A percentile compares a stretch with the other conserved stretches of the same genome.
phyloP scores from a whole-genome alignment of 2,113 vertebrate genomes.

The Gymnocephalus cernua region DNA sequence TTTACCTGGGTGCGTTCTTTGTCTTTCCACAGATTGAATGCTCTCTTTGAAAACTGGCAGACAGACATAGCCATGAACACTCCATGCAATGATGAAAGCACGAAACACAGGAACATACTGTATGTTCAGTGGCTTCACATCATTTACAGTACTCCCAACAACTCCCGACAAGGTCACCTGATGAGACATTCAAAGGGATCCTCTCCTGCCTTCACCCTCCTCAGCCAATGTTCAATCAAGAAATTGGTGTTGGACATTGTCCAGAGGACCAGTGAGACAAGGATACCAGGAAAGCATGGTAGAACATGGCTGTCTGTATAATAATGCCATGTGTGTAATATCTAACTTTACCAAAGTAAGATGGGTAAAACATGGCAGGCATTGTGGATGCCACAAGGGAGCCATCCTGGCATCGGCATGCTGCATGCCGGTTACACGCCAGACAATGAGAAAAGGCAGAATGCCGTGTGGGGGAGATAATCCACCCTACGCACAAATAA shows the following conservation, averaged over 20 bases:
- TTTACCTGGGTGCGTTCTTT: constrained; percentile 44
- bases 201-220: background rate
- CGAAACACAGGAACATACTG: constrained; percentile 27
- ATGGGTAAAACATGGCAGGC: constrained; percentile 43
- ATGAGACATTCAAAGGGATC: constrained; percentile 1
- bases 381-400: constrained; percentile 45
- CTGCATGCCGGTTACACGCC: constrained; percentile 52
- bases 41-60: constrained; percentile 47
- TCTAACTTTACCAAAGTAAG: constrained; percentile 34
- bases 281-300: background rate
- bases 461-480: constrained; percentile 70
- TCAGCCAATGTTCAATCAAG: constrained; percentile 41
- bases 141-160: constrained; percentile 22
- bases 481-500: constrained; percentile 66
- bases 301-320: background rate
- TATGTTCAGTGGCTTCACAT: constrained; percentile 46
- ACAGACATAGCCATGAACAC: constrained; percentile 2
- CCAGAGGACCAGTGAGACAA: constrained; percentile 45
- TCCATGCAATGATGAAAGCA: background rate
- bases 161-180: constrained; percentile 58
- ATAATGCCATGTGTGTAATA: constrained; percentile 30
- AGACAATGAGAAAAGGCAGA: constrained; percentile 71
- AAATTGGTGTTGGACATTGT: constrained; percentile 51
- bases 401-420: constrained; percentile 57
- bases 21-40: constrained; percentile 48